Evolutionary conservation across 2,113 vertebrate species (phyloP).

Genomic region (Microtus oregoni): DNA sequence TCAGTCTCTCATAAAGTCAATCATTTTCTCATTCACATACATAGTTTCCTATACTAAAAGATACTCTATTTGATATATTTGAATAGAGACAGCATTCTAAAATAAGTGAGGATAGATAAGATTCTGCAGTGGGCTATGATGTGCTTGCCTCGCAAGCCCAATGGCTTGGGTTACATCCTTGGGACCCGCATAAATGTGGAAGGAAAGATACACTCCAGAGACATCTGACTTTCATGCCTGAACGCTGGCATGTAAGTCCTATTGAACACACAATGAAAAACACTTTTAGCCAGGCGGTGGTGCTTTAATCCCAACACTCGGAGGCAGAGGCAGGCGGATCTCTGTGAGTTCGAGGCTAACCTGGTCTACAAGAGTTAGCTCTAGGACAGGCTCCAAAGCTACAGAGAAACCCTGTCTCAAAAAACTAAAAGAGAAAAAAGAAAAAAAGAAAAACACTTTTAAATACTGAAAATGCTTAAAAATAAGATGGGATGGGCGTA

Average conservation of each 20-base stretch:
- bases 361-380: no score
- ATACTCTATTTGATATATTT: neutral
- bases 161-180: neutral
- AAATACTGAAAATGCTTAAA: neutral
- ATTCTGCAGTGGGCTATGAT: neutral
- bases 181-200: neutral
- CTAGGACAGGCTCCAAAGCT: no score
- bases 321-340: no score
- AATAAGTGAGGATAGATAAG: neutral
- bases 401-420: no score
- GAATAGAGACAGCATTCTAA: neutral
- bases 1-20: neutral
- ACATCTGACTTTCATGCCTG: neutral
- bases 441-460: neutral
- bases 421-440: no score
- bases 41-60: neutral
- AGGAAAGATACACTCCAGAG: neutral
- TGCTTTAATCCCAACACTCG: no score
- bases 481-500: neutral
- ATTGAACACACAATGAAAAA: neutral
- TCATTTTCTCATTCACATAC: neutral
- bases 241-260: neutral
- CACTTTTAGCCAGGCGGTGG: neutral
- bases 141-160: neutral
- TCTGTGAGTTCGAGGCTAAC: no score